A percentile compares a stretch with the other conserved stretches of the same genome.
These are phyloP conservation scores for Zaprionus lineosus DNA, from an alignment of 2,888 invertebrate genomes.

Conservation along the genomic window DNA sequence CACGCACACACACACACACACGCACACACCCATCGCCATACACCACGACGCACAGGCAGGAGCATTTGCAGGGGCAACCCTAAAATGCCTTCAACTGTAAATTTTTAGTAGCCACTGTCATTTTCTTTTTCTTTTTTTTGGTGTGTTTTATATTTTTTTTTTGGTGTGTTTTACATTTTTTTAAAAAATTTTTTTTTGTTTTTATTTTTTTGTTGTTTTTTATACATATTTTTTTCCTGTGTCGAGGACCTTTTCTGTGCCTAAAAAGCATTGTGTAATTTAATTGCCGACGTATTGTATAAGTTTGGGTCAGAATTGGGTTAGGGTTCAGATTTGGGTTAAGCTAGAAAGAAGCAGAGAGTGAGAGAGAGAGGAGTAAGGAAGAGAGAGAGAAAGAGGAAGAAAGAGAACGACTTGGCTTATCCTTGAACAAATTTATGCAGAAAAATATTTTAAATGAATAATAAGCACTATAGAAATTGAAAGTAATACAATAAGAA, in stretches of 20 bases:
- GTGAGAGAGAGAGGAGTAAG: too few relatives aligned
- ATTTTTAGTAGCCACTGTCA: slow-evolving; percentile 41
- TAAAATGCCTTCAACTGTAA: slow-evolving; percentile 61
- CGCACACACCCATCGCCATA: background rate
- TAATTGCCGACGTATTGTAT: slow-evolving; percentile 59
- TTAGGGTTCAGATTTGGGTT: background rate
- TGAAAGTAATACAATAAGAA: slow-evolving; percentile 31
- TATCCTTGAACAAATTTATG: slow-evolving; percentile 42
- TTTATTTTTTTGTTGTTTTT: background rate
- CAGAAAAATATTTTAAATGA: slow-evolving; percentile 48
- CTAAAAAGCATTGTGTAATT: slow-evolving; percentile 51
- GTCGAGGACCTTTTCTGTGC: slow-evolving; percentile 42
- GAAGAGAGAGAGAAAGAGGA: too few relatives aligned
- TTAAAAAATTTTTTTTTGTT: background rate
- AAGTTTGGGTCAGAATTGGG: slow-evolving; percentile 2
- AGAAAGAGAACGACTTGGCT: too few relatives aligned
- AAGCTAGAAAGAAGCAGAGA: too few relatives aligned
- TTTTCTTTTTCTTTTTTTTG: slow-evolving; percentile 13
- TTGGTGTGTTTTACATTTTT: background rate
- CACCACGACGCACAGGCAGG: background rate
- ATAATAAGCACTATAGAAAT: slow-evolving; percentile 38
- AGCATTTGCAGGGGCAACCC: slow-evolving; percentile 29
- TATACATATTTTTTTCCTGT: slow-evolving; percentile 15
- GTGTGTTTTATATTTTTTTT: background rate
- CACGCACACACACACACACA: background rate